A percentile compares a stretch with the other conserved stretches of the same genome.
Conservation (phyloP, 1,140 invertebrate genomes). For the Cecropterus lyciades region DNA sequence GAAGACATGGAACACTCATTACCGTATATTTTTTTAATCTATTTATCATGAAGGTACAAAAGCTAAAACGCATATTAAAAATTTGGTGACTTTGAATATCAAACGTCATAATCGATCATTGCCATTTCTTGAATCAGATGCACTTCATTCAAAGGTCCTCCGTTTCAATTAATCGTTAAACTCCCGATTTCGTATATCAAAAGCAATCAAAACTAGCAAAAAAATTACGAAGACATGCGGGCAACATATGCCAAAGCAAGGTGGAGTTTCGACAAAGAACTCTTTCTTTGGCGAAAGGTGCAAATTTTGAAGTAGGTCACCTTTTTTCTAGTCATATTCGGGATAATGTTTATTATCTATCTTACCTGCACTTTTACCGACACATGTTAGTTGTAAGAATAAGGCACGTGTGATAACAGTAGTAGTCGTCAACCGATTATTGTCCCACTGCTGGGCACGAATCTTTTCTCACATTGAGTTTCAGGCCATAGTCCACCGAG, state of each 20-base stretch:
- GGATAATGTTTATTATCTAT: conserved; percentile 17
- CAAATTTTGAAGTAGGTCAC: conserved; percentile 70
- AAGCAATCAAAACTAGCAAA: conserved; percentile 37
- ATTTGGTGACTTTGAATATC: no score
- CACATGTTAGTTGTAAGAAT: no score
- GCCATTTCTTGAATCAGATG: conserved; percentile 1
- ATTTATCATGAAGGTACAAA: no score
- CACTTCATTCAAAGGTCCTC: conserved; percentile 13
- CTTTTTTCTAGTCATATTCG: conserved; percentile 45
- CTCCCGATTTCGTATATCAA: conserved; percentile 19
- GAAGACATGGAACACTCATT: no score
- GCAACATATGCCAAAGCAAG: conserved; percentile 61
- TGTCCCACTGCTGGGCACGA: no score
- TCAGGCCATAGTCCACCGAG: no score
- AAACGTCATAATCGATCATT: conserved; percentile 5
- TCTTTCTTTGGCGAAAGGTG: conserved; percentile 70
- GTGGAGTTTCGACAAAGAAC: conserved; percentile 59
- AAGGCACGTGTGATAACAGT: no score
- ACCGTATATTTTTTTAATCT: no score
- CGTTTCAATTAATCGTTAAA: neutral
- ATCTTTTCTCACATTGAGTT: no score
- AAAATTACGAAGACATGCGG: conserved; percentile 33
- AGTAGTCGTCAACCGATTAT: no score
- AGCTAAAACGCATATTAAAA: no score
- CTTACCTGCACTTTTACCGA: no score